These are phyloP conservation scores for Corythaixoides concolor DNA, from an alignment of 2,113 vertebrate species.

Conservation along the genomic window DNA sequence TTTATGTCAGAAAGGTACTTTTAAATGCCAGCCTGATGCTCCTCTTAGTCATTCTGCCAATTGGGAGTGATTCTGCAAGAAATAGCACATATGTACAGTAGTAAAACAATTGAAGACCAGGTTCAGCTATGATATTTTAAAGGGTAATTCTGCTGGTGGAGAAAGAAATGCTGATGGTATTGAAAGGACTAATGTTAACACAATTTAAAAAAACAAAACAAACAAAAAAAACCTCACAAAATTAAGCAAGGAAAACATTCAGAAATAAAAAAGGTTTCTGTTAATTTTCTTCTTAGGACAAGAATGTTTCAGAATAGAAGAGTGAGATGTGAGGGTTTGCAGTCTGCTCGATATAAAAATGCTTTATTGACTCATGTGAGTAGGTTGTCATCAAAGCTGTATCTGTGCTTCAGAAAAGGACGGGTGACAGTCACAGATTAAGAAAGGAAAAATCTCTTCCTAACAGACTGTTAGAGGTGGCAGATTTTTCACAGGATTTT, in stretches of 20 bases:
- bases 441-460: background rate
- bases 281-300: background rate
- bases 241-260: background rate
- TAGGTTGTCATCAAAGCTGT: slow-evolving; percentile 1
- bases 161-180: background rate
- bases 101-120: slow-evolving; percentile 1
- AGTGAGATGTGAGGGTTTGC: background rate
- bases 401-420: background rate
- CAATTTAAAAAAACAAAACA: background rate
- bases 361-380: slow-evolving; percentile 12
- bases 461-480: background rate
- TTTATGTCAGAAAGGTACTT: slow-evolving; percentile 1
- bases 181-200: background rate
- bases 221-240: background rate
- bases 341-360: background rate
- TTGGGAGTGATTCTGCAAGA: background rate
- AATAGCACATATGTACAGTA: background rate
- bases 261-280: background rate
- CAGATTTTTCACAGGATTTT: background rate
- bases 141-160: background rate
- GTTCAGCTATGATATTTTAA: background rate
- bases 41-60: slow-evolving; percentile 21
- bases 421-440: background rate
- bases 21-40: background rate
- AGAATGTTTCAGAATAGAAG: background rate